Conservation (phyloP, 1,140 invertebrate genomes). For the Oedothorax gibbosus region DNA sequence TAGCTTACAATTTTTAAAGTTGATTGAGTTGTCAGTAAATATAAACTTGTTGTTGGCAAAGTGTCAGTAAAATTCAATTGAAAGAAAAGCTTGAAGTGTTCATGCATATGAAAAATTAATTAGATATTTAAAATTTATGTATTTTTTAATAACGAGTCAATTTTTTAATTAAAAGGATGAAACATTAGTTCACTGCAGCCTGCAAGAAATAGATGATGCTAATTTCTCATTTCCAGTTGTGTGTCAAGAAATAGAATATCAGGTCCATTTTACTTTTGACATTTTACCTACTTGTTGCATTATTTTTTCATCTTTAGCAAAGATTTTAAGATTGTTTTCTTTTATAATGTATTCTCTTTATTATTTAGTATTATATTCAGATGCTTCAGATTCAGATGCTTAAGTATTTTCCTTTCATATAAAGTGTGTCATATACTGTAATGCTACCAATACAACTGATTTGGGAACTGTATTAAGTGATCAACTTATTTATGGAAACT, state of each 20-base stretch:
- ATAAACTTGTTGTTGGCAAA: not conserved
- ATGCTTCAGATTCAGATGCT: no score
- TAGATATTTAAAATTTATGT: not conserved
- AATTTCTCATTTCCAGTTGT: slow-evolving; percentile 93
- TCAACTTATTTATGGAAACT: no score
- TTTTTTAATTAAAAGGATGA: slow-evolving; percentile 79
- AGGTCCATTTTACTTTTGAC: slow-evolving; percentile 68
- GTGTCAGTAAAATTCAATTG: not conserved
- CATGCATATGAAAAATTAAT: not conserved
- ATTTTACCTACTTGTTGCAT: not conserved
- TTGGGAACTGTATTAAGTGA: no score
- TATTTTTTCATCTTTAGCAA: not conserved
- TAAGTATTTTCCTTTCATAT: no score
- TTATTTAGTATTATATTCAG: no score
- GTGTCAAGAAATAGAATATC: slow-evolving; percentile 91
- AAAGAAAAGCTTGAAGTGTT: slow-evolving; percentile 2
- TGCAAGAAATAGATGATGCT: slow-evolving; percentile 91
- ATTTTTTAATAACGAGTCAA: slow-evolving; percentile 16
- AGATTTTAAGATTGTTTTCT: no score
- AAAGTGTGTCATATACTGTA: no score
- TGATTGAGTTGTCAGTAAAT: not conserved
- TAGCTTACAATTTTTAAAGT: not conserved
- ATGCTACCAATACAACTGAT: no score
- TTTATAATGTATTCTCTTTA: no score
- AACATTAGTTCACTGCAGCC: slow-evolving; percentile 94